Percentiles rank a stretch among this genome's conserved stretches.
phyloP scores from a whole-genome alignment of 2,888 invertebrate species.

The Meteorus colon region DNA sequence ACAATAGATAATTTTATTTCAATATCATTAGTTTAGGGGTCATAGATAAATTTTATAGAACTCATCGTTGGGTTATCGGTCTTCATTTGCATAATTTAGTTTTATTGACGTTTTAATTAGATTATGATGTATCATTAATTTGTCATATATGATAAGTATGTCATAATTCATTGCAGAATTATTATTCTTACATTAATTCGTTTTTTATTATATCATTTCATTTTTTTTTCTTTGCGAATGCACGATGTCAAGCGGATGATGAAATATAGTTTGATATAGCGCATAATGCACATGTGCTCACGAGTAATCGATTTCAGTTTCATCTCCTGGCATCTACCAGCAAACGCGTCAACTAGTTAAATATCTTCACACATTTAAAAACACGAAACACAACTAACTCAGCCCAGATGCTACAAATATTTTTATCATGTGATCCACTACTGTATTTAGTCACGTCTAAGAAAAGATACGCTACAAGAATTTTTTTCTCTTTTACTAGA shows the following conservation, averaged over 20 bases:
- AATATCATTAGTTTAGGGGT: background rate
- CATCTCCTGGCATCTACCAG: background rate
- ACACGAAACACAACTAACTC: background rate
- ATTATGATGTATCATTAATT: too few species aligned
- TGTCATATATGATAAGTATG: too few species aligned
- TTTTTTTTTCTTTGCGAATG: too few species aligned
- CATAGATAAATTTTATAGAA: too few species aligned
- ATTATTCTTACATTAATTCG: too few species aligned
- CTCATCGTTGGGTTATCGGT: too few species aligned
- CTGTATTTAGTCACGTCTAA: slow-evolving; percentile 10
- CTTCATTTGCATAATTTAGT: too few species aligned
- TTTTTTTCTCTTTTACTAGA: background rate
- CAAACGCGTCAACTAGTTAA: background rate
- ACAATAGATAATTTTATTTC: background rate
- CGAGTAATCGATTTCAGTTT: background rate
- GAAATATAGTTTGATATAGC: background rate
- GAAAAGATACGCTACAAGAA: background rate
- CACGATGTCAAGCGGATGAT: background rate
- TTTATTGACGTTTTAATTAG: too few species aligned
- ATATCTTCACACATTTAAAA: background rate
- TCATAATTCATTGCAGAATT: too few species aligned
- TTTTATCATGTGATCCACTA: background rate
- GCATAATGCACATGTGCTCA: background rate
- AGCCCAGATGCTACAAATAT: background rate
- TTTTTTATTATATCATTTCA: too few species aligned